Conservation (phyloP, 1,140 invertebrate species). For the Hydropsyche tenuis region DNA sequence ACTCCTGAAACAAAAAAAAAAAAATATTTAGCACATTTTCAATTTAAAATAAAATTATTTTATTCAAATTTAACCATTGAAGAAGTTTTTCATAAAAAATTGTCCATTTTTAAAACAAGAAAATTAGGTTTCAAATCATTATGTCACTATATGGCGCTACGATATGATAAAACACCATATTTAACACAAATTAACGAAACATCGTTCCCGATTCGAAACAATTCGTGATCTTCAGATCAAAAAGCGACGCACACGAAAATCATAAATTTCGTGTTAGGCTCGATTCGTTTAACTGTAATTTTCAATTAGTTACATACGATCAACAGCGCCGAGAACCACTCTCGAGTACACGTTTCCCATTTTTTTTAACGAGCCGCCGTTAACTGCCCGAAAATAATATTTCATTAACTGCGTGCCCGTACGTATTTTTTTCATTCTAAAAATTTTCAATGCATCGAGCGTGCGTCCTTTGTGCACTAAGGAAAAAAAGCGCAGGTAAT, state of each 20-base stretch:
- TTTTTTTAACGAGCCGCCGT: slow-evolving; percentile 17
- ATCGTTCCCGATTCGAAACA: too few relatives aligned
- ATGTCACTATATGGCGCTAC: too few relatives aligned
- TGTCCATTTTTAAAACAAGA: too few relatives aligned
- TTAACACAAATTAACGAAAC: not conserved
- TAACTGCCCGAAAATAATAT: slow-evolving; percentile 44
- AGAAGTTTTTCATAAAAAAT: too few relatives aligned
- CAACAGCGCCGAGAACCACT: not conserved
- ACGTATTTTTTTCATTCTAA: slow-evolving; percentile 17
- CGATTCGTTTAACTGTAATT: slow-evolving; percentile 11
- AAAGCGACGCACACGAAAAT: not conserved
- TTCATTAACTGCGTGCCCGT: slow-evolving; percentile 19
- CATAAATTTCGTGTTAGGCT: slow-evolving; percentile 12
- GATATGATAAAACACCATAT: too few relatives aligned
- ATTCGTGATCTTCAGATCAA: too few relatives aligned
- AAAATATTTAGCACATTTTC: slow-evolving; percentile 20
- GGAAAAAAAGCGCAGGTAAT: slow-evolving; percentile 29
- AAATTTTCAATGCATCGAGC: slow-evolving; percentile 29
- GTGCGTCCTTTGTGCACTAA: slow-evolving; percentile 42
- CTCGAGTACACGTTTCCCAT: slow-evolving; percentile 6
- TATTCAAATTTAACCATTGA: too few relatives aligned
- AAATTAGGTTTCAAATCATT: too few relatives aligned
- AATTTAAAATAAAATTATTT: too few relatives aligned
- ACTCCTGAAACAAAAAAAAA: slow-evolving; percentile 42
- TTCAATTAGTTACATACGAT: slow-evolving; percentile 18